phyloP scores from a whole-genome alignment of 2,888 invertebrate species.

The Bugula neritina region DNA sequence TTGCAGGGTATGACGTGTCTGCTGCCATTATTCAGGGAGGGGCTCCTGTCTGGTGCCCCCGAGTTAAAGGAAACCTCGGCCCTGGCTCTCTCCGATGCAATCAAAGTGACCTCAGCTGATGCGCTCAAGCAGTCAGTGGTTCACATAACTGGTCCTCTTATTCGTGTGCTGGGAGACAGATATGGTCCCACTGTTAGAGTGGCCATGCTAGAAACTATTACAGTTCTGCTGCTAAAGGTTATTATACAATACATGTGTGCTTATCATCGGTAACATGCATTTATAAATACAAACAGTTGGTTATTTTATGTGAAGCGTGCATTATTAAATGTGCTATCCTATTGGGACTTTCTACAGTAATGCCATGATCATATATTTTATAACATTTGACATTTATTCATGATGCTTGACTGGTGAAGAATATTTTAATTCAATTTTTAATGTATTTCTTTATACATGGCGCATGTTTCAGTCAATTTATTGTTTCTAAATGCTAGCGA shows the following conservation, averaged over 20 bases:
- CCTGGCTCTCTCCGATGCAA: slow-evolving; percentile 77
- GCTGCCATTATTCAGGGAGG: slow-evolving; percentile 89
- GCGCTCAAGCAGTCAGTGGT: slow-evolving; percentile 92
- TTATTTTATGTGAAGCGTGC: no score
- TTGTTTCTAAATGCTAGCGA: no score
- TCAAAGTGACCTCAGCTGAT: slow-evolving; percentile 73
- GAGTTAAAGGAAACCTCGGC: slow-evolving; percentile 94
- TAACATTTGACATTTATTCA: no score
- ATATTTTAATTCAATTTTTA: no score
- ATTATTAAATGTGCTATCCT: no score
- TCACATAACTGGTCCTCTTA: slow-evolving; percentile 93
- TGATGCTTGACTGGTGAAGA: no score
- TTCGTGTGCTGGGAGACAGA: slow-evolving; percentile 90
- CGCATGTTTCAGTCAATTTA: no score
- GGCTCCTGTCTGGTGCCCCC: slow-evolving; percentile 86
- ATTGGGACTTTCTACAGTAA: no score
- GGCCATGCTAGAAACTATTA: slow-evolving; percentile 87
- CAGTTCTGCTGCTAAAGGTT: slow-evolving; percentile 83
- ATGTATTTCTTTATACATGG: no score
- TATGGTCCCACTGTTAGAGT: slow-evolving; percentile 91
- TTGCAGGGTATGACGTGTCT: slow-evolving; percentile 80
- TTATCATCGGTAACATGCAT: no score
- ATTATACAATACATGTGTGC: slow-evolving; percentile 29
- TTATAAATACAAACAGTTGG: no score
- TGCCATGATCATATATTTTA: no score